A percentile compares a stretch with the other conserved stretches of the same genome.
Conservation (phyloP, 2,113 vertebrate genomes). For the Alethe castanea region DNA sequence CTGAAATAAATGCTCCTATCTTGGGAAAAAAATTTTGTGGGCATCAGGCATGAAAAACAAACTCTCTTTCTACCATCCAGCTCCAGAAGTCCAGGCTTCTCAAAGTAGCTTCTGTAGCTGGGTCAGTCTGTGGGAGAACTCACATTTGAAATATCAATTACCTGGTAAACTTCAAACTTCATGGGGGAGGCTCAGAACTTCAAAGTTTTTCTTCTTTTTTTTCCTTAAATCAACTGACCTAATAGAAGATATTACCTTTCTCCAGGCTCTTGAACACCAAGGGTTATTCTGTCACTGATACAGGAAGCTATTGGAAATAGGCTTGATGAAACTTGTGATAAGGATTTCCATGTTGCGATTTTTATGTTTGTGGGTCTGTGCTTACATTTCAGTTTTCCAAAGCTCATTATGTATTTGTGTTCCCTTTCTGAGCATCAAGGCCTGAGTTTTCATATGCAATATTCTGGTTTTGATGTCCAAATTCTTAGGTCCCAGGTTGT, state of each 20-base stretch:
- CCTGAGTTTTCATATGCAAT: neutral
- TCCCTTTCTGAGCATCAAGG: neutral
- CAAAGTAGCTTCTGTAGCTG: neutral
- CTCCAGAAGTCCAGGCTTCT: neutral
- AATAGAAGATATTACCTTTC: neutral
- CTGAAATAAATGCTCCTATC: neutral
- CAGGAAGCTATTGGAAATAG: neutral
- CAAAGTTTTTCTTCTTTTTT: neutral
- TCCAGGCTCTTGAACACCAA: neutral
- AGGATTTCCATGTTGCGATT: neutral
- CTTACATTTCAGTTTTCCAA: neutral
- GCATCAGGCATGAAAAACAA: neutral
- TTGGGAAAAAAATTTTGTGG: neutral
- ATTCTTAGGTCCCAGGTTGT: neutral
- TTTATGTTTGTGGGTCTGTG: neutral
- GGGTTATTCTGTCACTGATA: neutral
- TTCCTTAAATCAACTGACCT: neutral
- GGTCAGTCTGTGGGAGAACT: neutral
- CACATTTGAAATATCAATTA: neutral
- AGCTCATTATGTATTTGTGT: neutral
- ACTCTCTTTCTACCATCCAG: neutral
- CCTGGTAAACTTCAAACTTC: neutral
- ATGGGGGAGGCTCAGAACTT: neutral
- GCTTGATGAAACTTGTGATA: accelerated
- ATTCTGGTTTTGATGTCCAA: neutral